Percentiles rank a stretch among this genome's conserved stretches.
Evolutionary conservation across 2,113 vertebrate species (phyloP).

Genomic region (Mystacornis crossleyi): DNA sequence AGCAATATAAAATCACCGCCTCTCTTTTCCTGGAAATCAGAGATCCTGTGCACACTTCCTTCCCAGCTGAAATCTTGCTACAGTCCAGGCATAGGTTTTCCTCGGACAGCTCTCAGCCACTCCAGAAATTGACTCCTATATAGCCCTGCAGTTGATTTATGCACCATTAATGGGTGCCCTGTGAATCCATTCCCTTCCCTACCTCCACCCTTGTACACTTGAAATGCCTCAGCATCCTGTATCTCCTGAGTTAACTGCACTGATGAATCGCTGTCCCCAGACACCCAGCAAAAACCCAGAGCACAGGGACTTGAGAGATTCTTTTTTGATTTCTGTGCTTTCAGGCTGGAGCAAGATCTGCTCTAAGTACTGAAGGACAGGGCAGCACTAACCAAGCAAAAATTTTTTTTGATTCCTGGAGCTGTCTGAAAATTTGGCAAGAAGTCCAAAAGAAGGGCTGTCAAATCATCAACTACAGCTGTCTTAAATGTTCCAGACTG

Average conservation of each 20-base stretch:
- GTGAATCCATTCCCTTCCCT: neutral
- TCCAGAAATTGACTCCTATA: neutral
- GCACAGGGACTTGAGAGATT: neutral
- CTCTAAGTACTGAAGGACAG: neutral
- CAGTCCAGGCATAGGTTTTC: neutral
- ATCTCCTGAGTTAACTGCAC: neutral
- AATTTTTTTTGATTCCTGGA: neutral
- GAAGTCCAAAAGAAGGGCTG: neutral
- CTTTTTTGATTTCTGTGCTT: neutral
- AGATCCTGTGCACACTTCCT: neutral
- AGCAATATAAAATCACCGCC: neutral
- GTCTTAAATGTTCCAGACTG: neutral
- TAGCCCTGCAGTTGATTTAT: neutral
- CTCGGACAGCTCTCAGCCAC: neutral
- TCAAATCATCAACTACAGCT: neutral
- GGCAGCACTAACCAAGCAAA: neutral
- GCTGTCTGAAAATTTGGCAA: neutral
- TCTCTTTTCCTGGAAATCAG: neutral
- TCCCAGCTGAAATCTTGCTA: neutral
- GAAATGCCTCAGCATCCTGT: neutral
- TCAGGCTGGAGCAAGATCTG: neutral
- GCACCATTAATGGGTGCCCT: neutral
- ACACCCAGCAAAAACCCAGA: neutral
- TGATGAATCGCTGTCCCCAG: neutral
- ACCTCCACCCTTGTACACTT: accelerated